Percentiles rank a stretch among this genome's conserved stretches.
Conservation (phyloP, 2,888 invertebrate genomes). For the Acrocyrtus sp. region DNA sequence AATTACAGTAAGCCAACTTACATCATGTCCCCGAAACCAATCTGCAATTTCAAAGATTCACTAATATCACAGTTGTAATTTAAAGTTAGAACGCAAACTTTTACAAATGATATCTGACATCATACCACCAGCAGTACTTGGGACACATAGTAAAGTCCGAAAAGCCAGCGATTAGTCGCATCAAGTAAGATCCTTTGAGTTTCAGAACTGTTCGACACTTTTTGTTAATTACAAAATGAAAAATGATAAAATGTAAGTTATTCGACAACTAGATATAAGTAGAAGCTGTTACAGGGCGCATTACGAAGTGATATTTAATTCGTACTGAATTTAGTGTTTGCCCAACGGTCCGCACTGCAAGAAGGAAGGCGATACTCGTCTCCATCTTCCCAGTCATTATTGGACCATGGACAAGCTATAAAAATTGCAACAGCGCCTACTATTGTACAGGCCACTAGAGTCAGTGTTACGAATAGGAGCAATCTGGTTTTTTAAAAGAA, state of each 20-base stretch:
- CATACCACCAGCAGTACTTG: conserved; percentile 52
- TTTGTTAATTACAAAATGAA: background rate
- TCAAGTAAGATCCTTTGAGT: conserved; percentile 15
- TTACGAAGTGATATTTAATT: background rate
- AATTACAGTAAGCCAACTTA: background rate
- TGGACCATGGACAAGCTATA: conserved; percentile 44
- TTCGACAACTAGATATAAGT: background rate
- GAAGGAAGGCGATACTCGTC: conserved; percentile 51
- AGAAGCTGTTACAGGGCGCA: no score
- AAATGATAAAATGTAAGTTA: background rate
- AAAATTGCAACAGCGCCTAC: conserved; percentile 41
- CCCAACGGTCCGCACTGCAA: conserved; percentile 50
- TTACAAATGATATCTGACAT: background rate
- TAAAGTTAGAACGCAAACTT: background rate
- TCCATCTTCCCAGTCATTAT: conserved; percentile 36
- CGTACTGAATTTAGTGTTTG: conserved; percentile 38
- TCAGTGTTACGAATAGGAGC: conserved; percentile 40
- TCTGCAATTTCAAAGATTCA: conserved; percentile 20
- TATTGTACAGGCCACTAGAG: conserved; percentile 43
- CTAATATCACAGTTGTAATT: background rate
- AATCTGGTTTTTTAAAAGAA: conserved; percentile 20
- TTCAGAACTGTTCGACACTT: background rate
- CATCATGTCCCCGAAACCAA: conserved; percentile 62
- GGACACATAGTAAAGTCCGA: conserved; percentile 57
- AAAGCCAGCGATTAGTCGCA: conserved; percentile 44